These are phyloP conservation scores for Copidosoma aretas DNA, from an alignment of 2,888 invertebrate genomes.

Conservation along the genomic window DNA sequence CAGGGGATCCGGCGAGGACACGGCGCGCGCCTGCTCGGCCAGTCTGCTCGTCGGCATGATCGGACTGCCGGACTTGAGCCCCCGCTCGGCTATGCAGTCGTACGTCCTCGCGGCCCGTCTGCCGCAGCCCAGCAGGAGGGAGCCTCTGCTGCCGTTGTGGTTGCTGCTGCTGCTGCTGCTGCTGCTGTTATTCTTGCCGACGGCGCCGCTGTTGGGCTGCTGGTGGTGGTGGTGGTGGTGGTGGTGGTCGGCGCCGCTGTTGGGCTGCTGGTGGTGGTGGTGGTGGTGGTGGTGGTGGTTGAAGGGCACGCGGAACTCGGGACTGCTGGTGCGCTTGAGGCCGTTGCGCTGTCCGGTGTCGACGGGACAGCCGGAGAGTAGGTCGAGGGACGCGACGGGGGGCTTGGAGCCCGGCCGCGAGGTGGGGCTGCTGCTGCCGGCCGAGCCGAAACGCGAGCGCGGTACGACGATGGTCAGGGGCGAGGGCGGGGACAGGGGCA, in stretches of 20 bases:
- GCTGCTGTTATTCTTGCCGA: no score
- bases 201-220: no score
- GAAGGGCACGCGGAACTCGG: slow-evolving; percentile 49
- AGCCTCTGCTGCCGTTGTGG: neutral
- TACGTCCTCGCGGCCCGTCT: slow-evolving; percentile 57
- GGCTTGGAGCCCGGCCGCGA: no score
- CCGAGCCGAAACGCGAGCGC: slow-evolving; percentile 27
- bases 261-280: no score
- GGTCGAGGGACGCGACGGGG: neutral
- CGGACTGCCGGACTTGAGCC: slow-evolving; percentile 44
- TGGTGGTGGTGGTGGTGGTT: no score
- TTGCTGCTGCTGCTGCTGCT: no score
- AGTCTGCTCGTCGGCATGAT: slow-evolving; percentile 52
- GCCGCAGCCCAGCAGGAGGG: neutral
- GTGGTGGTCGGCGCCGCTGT: no score
- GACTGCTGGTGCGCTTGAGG: neutral
- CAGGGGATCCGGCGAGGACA: slow-evolving; percentile 63
- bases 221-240: no score
- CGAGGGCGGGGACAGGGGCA: slow-evolving; percentile 52
- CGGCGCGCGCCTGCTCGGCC: slow-evolving; percentile 60
- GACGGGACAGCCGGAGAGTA: neutral
- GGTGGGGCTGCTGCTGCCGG: neutral
- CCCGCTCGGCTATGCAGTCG: slow-evolving; percentile 58
- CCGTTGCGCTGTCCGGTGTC: neutral
- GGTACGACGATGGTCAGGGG: slow-evolving; percentile 44